A percentile compares a stretch with the other conserved stretches of the same genome.
phyloP scores from a whole-genome alignment of 2,797 vertebrate genomes.

The Tauraco hartlaubi region DNA sequence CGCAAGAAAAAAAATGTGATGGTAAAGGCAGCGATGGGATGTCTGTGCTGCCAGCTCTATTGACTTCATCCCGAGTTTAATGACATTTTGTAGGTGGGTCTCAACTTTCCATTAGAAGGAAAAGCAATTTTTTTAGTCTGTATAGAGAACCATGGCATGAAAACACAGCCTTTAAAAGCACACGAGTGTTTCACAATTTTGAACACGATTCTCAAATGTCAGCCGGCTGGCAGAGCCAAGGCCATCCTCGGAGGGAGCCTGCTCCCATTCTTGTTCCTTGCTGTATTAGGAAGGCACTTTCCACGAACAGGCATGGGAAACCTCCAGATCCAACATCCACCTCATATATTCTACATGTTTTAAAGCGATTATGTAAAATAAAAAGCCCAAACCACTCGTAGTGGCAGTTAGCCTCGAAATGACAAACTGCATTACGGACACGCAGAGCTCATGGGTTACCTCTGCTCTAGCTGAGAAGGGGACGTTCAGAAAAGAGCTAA shows the following conservation, averaged over 20 bases:
- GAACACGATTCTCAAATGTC: neutral
- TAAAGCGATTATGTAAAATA: neutral
- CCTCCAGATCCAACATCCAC: neutral
- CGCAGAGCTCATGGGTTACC: rapidly evolving
- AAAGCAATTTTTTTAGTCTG: constrained; percentile 22
- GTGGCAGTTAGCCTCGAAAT: neutral
- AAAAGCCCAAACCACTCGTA: neutral
- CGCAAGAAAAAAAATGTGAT: neutral
- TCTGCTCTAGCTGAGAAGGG: neutral
- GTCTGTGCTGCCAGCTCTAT: neutral
- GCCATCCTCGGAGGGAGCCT: neutral
- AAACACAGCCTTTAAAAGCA: neutral
- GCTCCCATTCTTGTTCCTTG: neutral
- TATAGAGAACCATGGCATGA: neutral
- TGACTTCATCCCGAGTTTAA: neutral
- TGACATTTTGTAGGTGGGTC: neutral
- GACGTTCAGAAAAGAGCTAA: neutral
- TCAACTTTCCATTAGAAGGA: constrained; percentile 20
- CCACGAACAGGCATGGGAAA: neutral
- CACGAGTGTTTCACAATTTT: neutral
- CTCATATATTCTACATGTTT: neutral
- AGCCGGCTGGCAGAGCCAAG: neutral
- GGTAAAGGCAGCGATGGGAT: neutral
- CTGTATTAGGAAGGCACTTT: neutral
- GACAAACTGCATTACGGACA: neutral